phyloP scores from a whole-genome alignment of 2,113 vertebrate genomes.

The Microtus pennsylvanicus region DNA sequence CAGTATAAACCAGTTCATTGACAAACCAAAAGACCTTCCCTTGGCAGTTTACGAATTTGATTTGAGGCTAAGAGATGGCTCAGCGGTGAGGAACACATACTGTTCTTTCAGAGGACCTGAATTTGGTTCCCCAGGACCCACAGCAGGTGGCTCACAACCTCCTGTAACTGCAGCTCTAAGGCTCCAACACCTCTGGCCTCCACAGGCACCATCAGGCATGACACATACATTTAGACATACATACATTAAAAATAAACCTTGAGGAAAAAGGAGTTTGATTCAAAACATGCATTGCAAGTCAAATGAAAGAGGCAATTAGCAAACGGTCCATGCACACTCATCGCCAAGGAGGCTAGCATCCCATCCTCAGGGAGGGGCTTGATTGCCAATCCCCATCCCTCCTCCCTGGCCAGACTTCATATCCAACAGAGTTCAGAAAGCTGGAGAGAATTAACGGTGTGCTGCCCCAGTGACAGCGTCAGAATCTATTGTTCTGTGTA shows the following conservation, averaged over 20 bases:
- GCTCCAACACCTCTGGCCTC: neutral
- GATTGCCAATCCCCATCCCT: neutral
- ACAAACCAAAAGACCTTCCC: slow-evolving; percentile 1
- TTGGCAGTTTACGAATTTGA: neutral
- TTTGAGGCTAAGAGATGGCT: neutral
- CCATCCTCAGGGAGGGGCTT: neutral
- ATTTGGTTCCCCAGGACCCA: neutral
- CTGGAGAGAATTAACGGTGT: slow-evolving; percentile 63
- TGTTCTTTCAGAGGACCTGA: neutral
- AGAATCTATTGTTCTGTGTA: slow-evolving; percentile 64
- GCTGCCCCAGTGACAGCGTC: slow-evolving; percentile 34
- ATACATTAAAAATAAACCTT: neutral
- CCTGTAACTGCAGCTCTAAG: neutral
- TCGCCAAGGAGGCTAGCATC: neutral
- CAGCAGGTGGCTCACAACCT: no score
- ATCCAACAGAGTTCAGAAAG: slow-evolving; percentile 60
- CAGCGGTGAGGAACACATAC: accelerated
- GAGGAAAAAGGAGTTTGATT: neutral
- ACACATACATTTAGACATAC: neutral
- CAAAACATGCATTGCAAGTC: neutral
- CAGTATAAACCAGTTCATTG: neutral
- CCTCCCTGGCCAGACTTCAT: neutral
- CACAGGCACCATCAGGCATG: neutral
- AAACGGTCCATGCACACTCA: neutral
- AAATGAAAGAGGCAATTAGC: neutral